Conservation (phyloP, 2,113 vertebrate species). For the Mus musculus region GRCm39 chr5:117351501-117352000, state of each 20-base stretch:
- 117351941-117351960: neutral
- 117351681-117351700: neutral
- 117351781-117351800: neutral
- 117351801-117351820: neutral
- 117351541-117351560: neutral
- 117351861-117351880: neutral
- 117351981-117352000: neutral
- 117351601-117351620: neutral
- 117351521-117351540: neutral
- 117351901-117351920: neutral
- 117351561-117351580: constrained; percentile 1
- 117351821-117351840: neutral
- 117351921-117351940: neutral
- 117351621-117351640: neutral
- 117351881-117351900: neutral
- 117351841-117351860: neutral
- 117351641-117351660: neutral
- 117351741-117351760: too few species aligned
- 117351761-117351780: neutral
- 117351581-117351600: neutral
- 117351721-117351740: neutral
- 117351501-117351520: neutral
- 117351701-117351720: neutral
- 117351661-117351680: neutral
- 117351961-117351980: neutral